phyloP scores from a whole-genome alignment of 2,113 vertebrate genomes.

The Oryzias melastigma region DNA sequence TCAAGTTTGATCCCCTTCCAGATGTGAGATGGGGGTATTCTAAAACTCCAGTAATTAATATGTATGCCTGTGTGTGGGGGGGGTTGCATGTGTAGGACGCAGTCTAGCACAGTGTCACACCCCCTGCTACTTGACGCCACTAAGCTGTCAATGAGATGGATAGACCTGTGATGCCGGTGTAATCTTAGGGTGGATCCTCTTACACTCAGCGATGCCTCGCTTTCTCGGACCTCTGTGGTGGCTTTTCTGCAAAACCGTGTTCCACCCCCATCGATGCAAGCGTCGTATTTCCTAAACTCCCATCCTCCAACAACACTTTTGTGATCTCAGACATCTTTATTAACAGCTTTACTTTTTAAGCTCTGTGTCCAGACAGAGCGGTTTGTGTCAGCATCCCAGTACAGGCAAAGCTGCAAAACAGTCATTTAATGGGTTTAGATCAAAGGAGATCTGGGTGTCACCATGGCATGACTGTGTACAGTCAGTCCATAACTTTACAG shows the following conservation, averaged over 20 bases:
- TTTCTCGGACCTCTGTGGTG: constrained; percentile 28
- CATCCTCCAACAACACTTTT: constrained; percentile 11
- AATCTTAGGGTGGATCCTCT: constrained; percentile 59
- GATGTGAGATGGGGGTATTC: constrained; percentile 67
- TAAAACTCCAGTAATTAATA: constrained; percentile 26
- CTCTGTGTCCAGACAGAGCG: constrained; percentile 20
- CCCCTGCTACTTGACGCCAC: constrained; percentile 71
- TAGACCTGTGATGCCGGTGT: constrained; percentile 57
- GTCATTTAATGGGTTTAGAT: constrained; percentile 27
- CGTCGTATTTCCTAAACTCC: constrained; percentile 3
- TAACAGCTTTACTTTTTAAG: constrained; percentile 62
- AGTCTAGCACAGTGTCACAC: constrained; percentile 72
- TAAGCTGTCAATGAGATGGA: constrained; percentile 76
- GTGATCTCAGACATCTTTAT: constrained; percentile 56
- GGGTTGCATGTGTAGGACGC: constrained; percentile 45
- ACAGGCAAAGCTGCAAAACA: constrained; percentile 13
- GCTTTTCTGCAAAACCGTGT: not conserved
- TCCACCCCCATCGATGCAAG: constrained; percentile 1
- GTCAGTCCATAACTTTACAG: not conserved
- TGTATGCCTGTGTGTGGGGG: constrained; percentile 31
- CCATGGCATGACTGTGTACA: constrained; percentile 18
- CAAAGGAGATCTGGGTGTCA: constrained; percentile 28
- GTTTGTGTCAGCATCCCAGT: constrained; percentile 27
- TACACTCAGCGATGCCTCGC: constrained; percentile 42
- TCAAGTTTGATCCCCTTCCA: constrained; percentile 68